Base-by-base conservation (phyloP, 2,113 vertebrate genomes). In the Pao palembangensis region DNA sequence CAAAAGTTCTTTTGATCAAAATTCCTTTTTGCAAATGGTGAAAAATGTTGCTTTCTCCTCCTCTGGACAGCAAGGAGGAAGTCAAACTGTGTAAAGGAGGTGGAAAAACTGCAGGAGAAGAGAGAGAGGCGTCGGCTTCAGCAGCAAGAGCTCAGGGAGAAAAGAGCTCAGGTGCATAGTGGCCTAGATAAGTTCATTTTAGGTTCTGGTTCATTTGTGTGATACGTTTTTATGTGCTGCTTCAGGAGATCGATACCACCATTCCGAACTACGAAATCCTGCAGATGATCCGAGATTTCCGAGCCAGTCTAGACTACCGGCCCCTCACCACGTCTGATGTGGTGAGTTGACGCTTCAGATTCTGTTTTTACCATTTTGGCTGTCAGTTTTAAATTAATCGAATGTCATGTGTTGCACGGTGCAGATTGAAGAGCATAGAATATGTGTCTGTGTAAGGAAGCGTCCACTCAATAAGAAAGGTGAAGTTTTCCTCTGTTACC, bases 61-160 rank as follows among this genome's bases (percentile, higher is more conserved):
- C 68, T 41, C 15, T 67, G 77, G 81, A 61, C 88, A 98, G 97
- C 96, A 38, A 92, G 96, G 79, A 95, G 95, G 91, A 99, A 99
- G 92, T 98, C 97, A 18, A 99, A 98, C 85, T 99, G 97, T 65
- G 96, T 99, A 75, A 98, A 98, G 88, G 97, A 99, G 80, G 96
- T 98, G 78, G 97, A 99, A 90, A 99, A 99, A 82, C 82, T 98
- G 53, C 96, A 98, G 90, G 96, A 98, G 85, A 99, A 99, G 77
- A 88, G 97, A 78, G 96, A 99, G 80, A 93, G 93, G 79, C 91
- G 97, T 55, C 91, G 96, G 73, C 80, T 98, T 48, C 97, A 99
- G 69, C 96, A 99, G 54, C 97, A 99, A 83, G 96, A 99, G 89
- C 91, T 98, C 72, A 91, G 97, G 85, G 97, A 98, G 90, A 99